Evolutionary conservation across 2,113 vertebrate genomes (phyloP).

Genomic region (Gobio gobio): DNA sequence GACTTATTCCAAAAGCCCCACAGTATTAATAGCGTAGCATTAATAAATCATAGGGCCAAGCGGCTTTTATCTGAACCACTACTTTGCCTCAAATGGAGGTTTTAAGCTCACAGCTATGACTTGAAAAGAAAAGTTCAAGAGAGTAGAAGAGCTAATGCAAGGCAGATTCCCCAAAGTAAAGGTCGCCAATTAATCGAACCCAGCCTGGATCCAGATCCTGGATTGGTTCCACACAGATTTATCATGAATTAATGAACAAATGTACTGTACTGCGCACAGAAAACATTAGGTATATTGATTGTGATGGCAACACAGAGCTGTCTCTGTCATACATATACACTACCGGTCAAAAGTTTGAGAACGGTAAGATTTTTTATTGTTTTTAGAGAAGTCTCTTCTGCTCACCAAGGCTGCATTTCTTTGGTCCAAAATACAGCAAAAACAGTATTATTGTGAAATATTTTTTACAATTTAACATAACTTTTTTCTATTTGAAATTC

Average conservation of each 20-base stretch:
- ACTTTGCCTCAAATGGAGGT: constrained; percentile 27
- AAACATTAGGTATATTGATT: not conserved
- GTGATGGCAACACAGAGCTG: not conserved
- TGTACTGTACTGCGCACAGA: not conserved
- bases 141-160: constrained; percentile 1
- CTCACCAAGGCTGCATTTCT: too few relatives aligned
- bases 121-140: constrained; percentile 25
- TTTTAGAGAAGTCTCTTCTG: too few relatives aligned
- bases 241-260: not conserved
- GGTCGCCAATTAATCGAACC: not conserved
- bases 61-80: constrained; percentile 46
- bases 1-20: constrained; percentile 51
- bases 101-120: constrained; percentile 8
- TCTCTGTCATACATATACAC: not conserved
- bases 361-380: too few relatives aligned
- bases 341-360: too few relatives aligned
- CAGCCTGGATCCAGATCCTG: not conserved
- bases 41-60: constrained; percentile 53
- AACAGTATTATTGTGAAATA: too few relatives aligned
- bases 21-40: constrained; percentile 51
- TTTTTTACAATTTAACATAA: too few relatives aligned
- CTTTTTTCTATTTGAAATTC: too few relatives aligned
- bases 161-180: not conserved
- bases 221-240: not conserved
- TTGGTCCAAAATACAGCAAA: too few relatives aligned